Evolutionary conservation across 2,113 vertebrate species (phyloP).

Genomic region (Archocentrus centrarchus): DNA sequence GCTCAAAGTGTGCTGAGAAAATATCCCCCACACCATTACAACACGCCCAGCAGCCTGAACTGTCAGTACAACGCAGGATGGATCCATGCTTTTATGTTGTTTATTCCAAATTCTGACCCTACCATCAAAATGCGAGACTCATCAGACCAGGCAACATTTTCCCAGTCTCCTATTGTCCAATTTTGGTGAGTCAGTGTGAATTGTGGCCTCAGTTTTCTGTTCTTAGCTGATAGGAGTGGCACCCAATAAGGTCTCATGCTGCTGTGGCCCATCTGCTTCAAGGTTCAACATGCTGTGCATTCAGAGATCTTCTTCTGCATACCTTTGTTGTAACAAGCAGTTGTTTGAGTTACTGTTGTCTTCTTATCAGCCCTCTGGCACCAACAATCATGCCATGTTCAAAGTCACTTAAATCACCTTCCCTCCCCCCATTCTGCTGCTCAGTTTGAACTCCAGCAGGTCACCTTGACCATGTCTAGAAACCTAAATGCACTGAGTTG

Average conservation of each 20-base stretch:
- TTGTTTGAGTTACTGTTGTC: not conserved
- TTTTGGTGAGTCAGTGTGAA: not conserved
- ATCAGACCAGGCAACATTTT: not conserved
- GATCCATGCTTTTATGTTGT: not conserved
- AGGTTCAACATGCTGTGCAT: not conserved
- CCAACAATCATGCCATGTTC: not conserved
- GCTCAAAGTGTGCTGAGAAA: not conserved
- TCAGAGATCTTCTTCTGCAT: not conserved
- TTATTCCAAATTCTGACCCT: not conserved
- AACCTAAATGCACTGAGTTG: too few species aligned
- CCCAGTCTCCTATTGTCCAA: not conserved
- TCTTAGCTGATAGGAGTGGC: not conserved
- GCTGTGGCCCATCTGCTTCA: not conserved
- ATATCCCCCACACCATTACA: not conserved
- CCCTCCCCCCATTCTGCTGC: not conserved
- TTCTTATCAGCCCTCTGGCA: not conserved
- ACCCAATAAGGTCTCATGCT: not conserved
- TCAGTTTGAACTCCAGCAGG: not conserved
- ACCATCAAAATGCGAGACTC: not conserved
- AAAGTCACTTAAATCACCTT: not conserved
- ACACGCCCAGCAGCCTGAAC: not conserved
- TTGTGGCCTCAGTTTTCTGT: not conserved
- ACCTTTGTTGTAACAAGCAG: not conserved
- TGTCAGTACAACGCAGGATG: not conserved
- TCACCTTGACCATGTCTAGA: not conserved